Base-by-base conservation (phyloP, 2,888 invertebrate species). In the Drosophila infuscata region DNA sequence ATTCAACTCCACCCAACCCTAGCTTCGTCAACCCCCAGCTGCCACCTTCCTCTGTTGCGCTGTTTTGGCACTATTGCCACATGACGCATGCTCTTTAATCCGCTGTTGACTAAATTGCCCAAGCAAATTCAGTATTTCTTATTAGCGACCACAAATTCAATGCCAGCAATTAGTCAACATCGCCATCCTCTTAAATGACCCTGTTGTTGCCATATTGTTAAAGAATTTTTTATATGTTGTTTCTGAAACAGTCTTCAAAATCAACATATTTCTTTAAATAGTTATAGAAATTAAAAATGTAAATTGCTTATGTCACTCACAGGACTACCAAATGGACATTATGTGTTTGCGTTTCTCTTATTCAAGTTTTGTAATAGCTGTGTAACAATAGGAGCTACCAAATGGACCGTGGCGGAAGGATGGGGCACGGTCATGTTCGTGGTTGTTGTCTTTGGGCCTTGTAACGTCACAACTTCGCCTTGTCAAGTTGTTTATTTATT, bases 401-500 rank as follows among this genome's bases (percentile, higher is more conserved):
- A 11, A 12, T 41, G 30, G 7, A 30, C n/a, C n/a, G 20, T n/a
- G 15, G 38, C n/a, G 30, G 12, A 54, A 35, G 25, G 6, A 2
- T 6, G n/a, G 17, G 38, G n/a, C 38, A 29, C 43, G 17, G n/a
- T 15, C n/a, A 30, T 38, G 15, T 43, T 30, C 57, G 46, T 36
- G 52, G 8, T 43, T 48, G 20, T 17, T 59, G 41, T 46, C 43
- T 5, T 43, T 53, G 48, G 12, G 36, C 30, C 20, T 33, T 58
- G 35, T 57, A 80, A 70, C 57, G 65, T 74, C 70, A 70, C 33
- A 52, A 51, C 53, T 35, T 56, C 59, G 52, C 48, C 51, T 36
- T 70, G 71, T 62, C 67, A 65, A 63, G 20, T 67, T 76, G 71
- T 68, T 76, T 65, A 78, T 81, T 78, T 78, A 78, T 78, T 80